Conservation (phyloP, 1,140 invertebrate genomes). For the Vanessa atalanta region DNA sequence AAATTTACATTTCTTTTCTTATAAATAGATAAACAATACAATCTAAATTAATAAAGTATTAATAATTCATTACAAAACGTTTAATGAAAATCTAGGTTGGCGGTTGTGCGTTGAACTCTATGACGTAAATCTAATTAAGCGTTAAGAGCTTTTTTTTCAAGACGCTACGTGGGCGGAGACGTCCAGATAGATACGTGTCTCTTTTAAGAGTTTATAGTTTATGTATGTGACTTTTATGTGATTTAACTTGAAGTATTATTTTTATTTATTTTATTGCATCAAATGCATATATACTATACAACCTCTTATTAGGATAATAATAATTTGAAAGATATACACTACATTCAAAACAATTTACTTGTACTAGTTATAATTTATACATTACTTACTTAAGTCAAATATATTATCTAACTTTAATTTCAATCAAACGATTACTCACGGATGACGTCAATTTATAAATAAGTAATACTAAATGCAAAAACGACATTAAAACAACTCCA, state of each 20-base stretch:
- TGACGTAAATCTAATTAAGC: slow-evolving; percentile 46
- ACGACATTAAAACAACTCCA: slow-evolving; percentile 16
- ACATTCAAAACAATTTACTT: too few species aligned
- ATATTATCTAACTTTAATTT: too few species aligned
- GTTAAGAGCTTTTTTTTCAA: slow-evolving; percentile 30
- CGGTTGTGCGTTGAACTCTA: slow-evolving; percentile 19
- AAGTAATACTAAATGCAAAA: slow-evolving; percentile 13
- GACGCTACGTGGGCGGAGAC: slow-evolving; percentile 36
- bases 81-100: neutral
- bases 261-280: neutral
- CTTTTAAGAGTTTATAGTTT: slow-evolving; percentile 20
- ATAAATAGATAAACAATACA: neutral
- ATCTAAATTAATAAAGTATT: neutral
- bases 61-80: neutral
- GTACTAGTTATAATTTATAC: too few species aligned
- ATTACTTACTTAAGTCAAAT: too few species aligned
- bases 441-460: neutral
- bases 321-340: too few species aligned
- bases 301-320: too few species aligned
- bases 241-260: slow-evolving; percentile 7
- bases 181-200: slow-evolving; percentile 22
- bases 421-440: too few species aligned
- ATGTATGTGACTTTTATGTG: slow-evolving; percentile 6
- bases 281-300: neutral
- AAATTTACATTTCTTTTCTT: too few species aligned